A percentile compares a stretch with the other conserved stretches of the same genome.
Conservation (phyloP, 2,797 vertebrate genomes). For the Austrolebias charrua region DNA sequence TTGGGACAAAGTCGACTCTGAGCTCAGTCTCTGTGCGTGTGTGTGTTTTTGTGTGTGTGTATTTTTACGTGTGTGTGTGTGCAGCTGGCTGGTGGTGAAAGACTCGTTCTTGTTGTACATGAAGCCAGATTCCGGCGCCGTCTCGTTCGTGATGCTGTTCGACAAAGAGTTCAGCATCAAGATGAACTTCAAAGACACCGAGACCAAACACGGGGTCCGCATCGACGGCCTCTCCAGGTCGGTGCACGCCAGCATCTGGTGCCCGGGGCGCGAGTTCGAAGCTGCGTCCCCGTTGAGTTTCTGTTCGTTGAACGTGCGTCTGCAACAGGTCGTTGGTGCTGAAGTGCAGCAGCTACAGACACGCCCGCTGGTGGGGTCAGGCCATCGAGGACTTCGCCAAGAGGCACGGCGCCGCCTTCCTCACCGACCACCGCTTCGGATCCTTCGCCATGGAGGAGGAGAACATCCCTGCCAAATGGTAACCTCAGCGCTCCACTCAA, state of each 20-base stretch:
- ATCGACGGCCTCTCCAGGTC: conserved; percentile 94
- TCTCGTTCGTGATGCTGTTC: conserved; percentile 91
- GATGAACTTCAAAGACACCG: conserved; percentile 93
- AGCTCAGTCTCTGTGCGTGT: too few relatives aligned
- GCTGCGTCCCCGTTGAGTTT: too few relatives aligned
- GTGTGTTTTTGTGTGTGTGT: too few relatives aligned
- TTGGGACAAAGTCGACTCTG: too few relatives aligned
- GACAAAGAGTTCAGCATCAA: conserved; percentile 93
- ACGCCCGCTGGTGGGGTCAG: conserved; percentile 96
- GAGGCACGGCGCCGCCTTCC: conserved; percentile 86
- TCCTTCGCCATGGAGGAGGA: conserved; percentile 87
- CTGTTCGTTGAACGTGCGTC: neutral
- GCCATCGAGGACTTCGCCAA: conserved; percentile 88
- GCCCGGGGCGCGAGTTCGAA: too few relatives aligned
- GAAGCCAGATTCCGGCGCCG: conserved; percentile 89
- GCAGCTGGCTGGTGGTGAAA: conserved; percentile 95
- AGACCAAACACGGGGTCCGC: conserved; percentile 89
- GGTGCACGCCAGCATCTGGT: too few relatives aligned
- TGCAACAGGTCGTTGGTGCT: conserved; percentile 87
- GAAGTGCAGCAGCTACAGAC: conserved; percentile 94
- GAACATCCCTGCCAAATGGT: conserved; percentile 91
- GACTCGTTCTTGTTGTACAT: conserved; percentile 95
- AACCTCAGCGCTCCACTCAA: conserved; percentile 30
- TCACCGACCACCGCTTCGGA: conserved; percentile 90
- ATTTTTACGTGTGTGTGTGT: neutral